Conservation (phyloP, 1,140 invertebrate species). For the Neodiprion virginianus region DNA sequence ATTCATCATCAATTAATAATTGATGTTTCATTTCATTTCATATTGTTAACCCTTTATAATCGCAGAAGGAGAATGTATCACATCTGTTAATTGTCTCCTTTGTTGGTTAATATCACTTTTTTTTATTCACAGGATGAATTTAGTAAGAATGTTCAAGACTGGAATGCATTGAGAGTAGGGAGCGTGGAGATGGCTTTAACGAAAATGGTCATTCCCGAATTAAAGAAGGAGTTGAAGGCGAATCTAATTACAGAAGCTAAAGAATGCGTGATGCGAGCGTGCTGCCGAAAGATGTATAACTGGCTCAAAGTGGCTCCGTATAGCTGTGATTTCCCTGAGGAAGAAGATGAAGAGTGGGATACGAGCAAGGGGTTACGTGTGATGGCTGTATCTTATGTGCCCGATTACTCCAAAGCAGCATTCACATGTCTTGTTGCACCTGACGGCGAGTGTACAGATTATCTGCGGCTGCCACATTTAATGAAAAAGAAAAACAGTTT, state of each 20-base stretch:
- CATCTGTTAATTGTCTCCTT: not conserved
- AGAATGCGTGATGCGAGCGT: constrained; percentile 85
- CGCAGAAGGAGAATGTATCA: not conserved
- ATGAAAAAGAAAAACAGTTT: constrained; percentile 82
- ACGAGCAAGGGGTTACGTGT: constrained; percentile 85
- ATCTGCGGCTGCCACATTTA: constrained; percentile 85
- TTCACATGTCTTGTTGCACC: constrained; percentile 87
- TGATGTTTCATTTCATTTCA: not conserved
- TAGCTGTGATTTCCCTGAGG: constrained; percentile 76
- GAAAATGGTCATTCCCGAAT: constrained; percentile 87
- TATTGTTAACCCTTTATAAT: not conserved
- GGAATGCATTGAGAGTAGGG: constrained; percentile 89
- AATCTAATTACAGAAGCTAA: constrained; percentile 87
- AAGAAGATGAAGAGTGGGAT: constrained; percentile 93
- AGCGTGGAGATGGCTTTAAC: constrained; percentile 89
- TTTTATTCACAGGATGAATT: constrained; percentile 83
- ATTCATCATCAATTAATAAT: not conserved
- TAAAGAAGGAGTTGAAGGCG: constrained; percentile 86
- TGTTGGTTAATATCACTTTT: constrained; percentile 20
- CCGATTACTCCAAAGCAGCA: constrained; percentile 85
- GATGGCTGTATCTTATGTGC: constrained; percentile 87
- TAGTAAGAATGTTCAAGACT: constrained; percentile 93
- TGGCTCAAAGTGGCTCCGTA: constrained; percentile 92
- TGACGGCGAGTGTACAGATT: constrained; percentile 92
- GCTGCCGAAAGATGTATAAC: constrained; percentile 85